Evolutionary conservation across 2,888 invertebrate species (phyloP).

Genomic region (Acanthoscelides obtectus): DNA sequence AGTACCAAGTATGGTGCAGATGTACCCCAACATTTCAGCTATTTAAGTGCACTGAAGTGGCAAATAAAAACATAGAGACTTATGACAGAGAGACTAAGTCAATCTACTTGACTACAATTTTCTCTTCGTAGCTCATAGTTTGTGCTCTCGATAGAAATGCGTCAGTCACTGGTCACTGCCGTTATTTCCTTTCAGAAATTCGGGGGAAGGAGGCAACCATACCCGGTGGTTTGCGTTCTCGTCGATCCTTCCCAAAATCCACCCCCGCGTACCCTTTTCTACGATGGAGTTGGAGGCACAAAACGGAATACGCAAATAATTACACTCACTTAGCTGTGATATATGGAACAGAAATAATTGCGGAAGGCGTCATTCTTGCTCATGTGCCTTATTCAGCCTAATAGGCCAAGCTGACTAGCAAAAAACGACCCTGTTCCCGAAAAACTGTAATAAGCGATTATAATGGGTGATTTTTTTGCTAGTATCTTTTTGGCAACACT

Average conservation of each 20-base stretch:
- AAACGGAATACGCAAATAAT: not conserved
- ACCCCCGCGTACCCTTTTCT: not conserved
- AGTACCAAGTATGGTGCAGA: too few relatives aligned
- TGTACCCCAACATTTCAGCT: too few relatives aligned
- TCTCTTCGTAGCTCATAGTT: too few relatives aligned
- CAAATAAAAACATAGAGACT: too few relatives aligned
- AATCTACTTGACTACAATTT: too few relatives aligned
- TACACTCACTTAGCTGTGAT: not conserved
- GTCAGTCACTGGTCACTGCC: not conserved
- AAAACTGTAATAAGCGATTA: too few relatives aligned
- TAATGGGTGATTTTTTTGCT: too few relatives aligned
- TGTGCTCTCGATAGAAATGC: not conserved
- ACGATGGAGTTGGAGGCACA: not conserved
- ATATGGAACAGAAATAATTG: not conserved
- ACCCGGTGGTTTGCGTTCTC: not conserved
- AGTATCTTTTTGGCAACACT: too few relatives aligned
- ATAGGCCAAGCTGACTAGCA: too few relatives aligned
- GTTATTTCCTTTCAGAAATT: not conserved
- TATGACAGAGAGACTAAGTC: too few relatives aligned
- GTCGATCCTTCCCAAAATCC: not conserved
- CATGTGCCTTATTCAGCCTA: not conserved
- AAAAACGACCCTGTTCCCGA: too few relatives aligned
- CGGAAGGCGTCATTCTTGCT: not conserved
- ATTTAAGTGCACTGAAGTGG: too few relatives aligned
- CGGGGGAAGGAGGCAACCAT: not conserved